Conservation (phyloP, 2,888 invertebrate species). For the Leistus spinibarbis region DNA sequence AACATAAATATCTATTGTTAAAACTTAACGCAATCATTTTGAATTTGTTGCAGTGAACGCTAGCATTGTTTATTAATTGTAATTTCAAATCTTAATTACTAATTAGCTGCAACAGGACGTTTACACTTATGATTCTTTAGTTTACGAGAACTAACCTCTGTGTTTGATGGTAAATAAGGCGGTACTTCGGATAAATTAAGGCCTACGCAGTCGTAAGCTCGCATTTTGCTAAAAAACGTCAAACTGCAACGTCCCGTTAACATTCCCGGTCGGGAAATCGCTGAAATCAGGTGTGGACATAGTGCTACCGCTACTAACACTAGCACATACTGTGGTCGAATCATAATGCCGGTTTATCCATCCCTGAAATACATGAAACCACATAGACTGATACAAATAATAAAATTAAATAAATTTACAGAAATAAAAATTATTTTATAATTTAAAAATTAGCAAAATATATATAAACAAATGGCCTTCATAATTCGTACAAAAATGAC, state of each 20-base stretch:
- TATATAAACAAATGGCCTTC: too few species aligned
- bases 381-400: too few species aligned
- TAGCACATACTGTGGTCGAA: constrained; percentile 10
- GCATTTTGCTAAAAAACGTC: background rate
- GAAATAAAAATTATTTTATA: too few species aligned
- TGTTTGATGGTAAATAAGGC: constrained; percentile 13
- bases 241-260: constrained; percentile 2
- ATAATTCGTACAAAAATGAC: too few species aligned
- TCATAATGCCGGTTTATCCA: constrained; percentile 14
- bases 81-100: too few species aligned
- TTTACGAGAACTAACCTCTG: constrained; percentile 10
- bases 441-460: too few species aligned
- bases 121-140: background rate
- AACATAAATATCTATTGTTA: too few species aligned
- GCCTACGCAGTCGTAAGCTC: constrained; percentile 25
- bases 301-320: constrained; percentile 1
- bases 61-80: too few species aligned
- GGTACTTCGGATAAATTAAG: constrained; percentile 14
- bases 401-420: too few species aligned
- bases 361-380: too few species aligned
- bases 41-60: background rate
- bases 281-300: background rate
- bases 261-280: background rate
- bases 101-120: background rate
- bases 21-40: too few species aligned